Evolutionary conservation across 2,888 invertebrate species (phyloP).

Genomic region (Acheta domesticus): DNA sequence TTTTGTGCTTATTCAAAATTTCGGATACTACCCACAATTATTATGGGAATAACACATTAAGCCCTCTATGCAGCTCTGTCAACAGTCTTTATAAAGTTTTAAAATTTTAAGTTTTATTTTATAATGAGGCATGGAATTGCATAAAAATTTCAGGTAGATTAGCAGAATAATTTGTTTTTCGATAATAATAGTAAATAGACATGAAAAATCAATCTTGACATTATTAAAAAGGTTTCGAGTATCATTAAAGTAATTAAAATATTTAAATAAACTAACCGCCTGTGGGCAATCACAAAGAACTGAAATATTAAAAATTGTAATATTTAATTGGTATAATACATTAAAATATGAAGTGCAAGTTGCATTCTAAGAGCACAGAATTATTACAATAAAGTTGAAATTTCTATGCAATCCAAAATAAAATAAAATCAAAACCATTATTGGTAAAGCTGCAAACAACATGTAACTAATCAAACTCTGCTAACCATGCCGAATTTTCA

Average conservation of each 20-base stretch:
- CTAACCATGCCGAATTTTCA: background rate
- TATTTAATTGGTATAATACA: too few species aligned
- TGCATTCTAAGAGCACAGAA: too few species aligned
- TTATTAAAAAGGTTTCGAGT: too few species aligned
- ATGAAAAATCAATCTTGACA: too few species aligned
- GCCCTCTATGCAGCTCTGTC: conserved; percentile 18
- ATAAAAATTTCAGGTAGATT: background rate
- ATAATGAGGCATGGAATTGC: background rate
- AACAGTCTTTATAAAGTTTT: conserved; percentile 18
- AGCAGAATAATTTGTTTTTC: background rate
- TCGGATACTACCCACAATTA: background rate
- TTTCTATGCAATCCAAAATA: conserved; percentile 4
- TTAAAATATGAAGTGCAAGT: too few species aligned
- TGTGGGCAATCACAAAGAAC: too few species aligned
- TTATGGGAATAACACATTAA: conserved; percentile 18
- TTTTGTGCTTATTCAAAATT: conserved; percentile 3
- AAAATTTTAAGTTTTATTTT: background rate
- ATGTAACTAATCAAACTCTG: background rate
- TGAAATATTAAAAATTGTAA: too few species aligned
- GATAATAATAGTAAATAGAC: too few species aligned
- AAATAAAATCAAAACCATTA: background rate
- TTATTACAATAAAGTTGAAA: background rate
- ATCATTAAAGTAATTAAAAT: too few species aligned
- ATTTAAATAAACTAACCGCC: too few species aligned
- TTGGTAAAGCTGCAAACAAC: background rate